These are phyloP conservation scores for Aradus depressus DNA, from an alignment of 2,888 invertebrate species.

Conservation along the genomic window DNA sequence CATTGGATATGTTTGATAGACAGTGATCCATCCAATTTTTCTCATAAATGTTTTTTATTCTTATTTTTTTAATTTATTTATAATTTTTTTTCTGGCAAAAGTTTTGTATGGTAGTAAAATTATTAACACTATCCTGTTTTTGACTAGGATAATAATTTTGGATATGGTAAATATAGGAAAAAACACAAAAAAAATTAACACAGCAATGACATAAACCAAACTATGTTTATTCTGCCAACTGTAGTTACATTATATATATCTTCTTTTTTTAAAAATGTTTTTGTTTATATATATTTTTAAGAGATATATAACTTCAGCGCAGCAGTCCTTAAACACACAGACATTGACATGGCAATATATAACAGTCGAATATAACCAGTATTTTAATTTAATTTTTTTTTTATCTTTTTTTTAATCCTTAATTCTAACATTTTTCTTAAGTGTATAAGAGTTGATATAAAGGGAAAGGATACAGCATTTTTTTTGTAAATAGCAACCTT, in stretches of 20 bases:
- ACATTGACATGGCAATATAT: slow-evolving; percentile 26
- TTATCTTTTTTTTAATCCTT: slow-evolving; percentile 8
- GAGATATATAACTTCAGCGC: slow-evolving; percentile 20
- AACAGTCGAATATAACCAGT: slow-evolving; percentile 22
- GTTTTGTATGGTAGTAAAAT: no score
- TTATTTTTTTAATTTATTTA: no score
- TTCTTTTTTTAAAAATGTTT: slow-evolving; percentile 17
- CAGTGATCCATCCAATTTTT: no score
- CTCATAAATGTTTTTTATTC: no score
- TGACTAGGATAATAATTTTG: no score
- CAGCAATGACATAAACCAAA: slow-evolving; percentile 29
- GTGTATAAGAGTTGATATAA: slow-evolving; percentile 23
- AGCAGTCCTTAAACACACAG: slow-evolving; percentile 27
- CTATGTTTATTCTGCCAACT: slow-evolving; percentile 26
- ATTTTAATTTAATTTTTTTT: no score
- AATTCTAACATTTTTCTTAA: slow-evolving; percentile 20
- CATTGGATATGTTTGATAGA: no score
- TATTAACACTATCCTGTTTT: no score
- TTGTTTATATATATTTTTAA: slow-evolving; percentile 6
- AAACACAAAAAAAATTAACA: slow-evolving; percentile 8
- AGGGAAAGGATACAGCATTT: slow-evolving; percentile 22
- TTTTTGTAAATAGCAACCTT: slow-evolving; percentile 7
- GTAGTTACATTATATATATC: slow-evolving; percentile 24
- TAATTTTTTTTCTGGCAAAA: no score
- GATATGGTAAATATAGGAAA: slow-evolving; percentile 5